Evolutionary conservation across 1,140 invertebrate species (phyloP).

Genomic region (Melitaea cinxia): DNA sequence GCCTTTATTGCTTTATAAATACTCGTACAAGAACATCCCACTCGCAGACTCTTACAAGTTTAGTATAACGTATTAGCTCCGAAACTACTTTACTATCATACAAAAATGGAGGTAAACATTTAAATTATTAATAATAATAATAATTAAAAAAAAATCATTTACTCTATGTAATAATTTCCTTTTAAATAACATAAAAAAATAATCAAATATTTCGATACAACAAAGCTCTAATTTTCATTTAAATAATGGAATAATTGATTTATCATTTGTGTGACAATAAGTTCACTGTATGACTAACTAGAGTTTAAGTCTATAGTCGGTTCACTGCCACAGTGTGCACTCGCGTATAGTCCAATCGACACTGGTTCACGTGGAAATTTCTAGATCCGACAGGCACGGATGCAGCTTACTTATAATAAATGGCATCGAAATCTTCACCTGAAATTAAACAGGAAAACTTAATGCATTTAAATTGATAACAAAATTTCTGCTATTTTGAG

Average conservation of each 20-base stretch:
- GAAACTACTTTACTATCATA: constrained; percentile 57
- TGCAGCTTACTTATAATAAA: constrained; percentile 74
- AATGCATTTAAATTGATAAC: not conserved
- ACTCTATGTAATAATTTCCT: constrained; percentile 70
- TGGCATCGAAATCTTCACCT: constrained; percentile 77
- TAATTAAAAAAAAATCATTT: constrained; percentile 65
- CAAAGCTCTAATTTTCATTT: constrained; percentile 66
- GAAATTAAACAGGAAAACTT: constrained; percentile 44
- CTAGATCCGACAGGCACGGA: constrained; percentile 59
- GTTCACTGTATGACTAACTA: constrained; percentile 65
- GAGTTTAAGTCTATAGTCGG: constrained; percentile 21
- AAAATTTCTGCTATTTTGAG: not conserved
- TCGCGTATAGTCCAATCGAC: constrained; percentile 36
- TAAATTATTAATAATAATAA: constrained; percentile 42
- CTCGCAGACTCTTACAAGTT: constrained; percentile 39
- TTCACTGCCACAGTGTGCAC: constrained; percentile 33
- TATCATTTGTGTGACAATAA: constrained; percentile 62
- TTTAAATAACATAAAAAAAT: constrained; percentile 78
- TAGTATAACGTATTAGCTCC: constrained; percentile 51
- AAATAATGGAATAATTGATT: constrained; percentile 79
- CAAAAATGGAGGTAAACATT: constrained; percentile 70
- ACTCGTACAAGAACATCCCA: constrained; percentile 34
- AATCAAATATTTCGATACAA: constrained; percentile 70
- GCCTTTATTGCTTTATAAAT: constrained; percentile 59
- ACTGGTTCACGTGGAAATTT: constrained; percentile 54